Conservation (phyloP, 1,140 invertebrate genomes). For the Drosophila setifemur region DNA sequence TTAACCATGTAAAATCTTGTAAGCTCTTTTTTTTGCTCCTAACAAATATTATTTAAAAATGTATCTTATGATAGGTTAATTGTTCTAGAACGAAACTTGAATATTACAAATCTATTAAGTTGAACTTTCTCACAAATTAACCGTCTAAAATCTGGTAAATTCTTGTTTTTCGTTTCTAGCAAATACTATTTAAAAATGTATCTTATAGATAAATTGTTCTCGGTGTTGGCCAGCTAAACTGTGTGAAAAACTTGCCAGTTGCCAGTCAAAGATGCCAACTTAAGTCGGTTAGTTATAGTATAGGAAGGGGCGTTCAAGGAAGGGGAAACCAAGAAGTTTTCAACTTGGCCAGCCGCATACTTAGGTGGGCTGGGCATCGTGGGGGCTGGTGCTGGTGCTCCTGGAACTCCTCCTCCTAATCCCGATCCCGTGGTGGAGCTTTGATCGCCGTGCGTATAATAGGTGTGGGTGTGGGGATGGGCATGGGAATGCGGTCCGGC, state of each 20-base stretch:
- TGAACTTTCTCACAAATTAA: too few relatives aligned
- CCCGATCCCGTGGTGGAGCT: slow-evolving; percentile 40
- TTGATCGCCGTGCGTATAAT: slow-evolving; percentile 62
- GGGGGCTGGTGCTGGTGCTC: slow-evolving; percentile 1
- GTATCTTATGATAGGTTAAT: too few relatives aligned
- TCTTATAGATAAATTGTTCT: too few relatives aligned
- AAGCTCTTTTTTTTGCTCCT: too few relatives aligned
- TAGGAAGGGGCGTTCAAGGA: background rate
- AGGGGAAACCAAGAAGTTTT: slow-evolving; percentile 9
- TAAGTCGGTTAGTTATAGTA: slow-evolving; percentile 8
- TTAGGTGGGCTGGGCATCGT: slow-evolving; percentile 48
- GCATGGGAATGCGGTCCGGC: slow-evolving; percentile 49
- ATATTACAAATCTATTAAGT: too few relatives aligned
- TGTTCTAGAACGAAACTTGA: too few relatives aligned
- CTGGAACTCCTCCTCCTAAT: background rate
- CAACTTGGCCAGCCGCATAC: slow-evolving; percentile 47
- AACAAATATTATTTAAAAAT: background rate
- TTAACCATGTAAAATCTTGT: too few relatives aligned
- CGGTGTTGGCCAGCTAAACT: slow-evolving; percentile 5
- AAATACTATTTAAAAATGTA: background rate
- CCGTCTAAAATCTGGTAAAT: too few relatives aligned
- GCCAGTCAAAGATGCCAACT: slow-evolving; percentile 31
- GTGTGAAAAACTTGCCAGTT: slow-evolving; percentile 53
- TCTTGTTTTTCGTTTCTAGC: too few relatives aligned
- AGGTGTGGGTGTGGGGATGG: slow-evolving; percentile 57